Base-by-base conservation (phyloP, 2,797 vertebrate genomes). In the Menidia menidia region DNA sequence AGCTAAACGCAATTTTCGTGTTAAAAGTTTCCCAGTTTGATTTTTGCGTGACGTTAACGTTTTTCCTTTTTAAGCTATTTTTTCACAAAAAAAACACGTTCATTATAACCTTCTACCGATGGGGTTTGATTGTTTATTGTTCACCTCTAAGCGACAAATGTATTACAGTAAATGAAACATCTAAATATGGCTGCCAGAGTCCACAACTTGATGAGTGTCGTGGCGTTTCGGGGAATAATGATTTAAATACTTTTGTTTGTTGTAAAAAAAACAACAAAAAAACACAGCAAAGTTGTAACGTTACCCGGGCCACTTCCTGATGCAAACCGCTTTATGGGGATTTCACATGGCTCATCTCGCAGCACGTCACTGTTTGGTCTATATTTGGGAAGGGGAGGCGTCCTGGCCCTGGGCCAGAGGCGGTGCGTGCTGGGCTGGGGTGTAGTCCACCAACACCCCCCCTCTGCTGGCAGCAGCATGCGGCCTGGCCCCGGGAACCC, bases 361-460 rank as follows among this genome's bases (percentile, higher is more conserved):
- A 71, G 84, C 83, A 88, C 89, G 88, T 93, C 91, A 93, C 91
- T 83, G 69, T 86, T 87, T 88, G 83, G 79, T 88, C 92, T 93
- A 92, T 93, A 92, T 94, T 93, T 92, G 92, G 91, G 78, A 52
- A 85, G 89, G 92, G 92, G 93, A 91, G 93, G 92, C 53, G 91
- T 80, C 84, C 79, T 84, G 87, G 84, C 73, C 32, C 39, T 0
- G 35, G 60, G 87, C 84, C 91, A 89, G 50, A 70, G 85, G 84
- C 83, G 81, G 77, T 85, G 77, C 87, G 66, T 70, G 83, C 82
- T 81, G 79, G 80, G 84, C 70, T 60, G 57, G 88, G 90, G 85
- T 92, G 90, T 88, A 84, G 90, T 83, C 86, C 1, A 83, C 81
- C 71, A 77, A 64, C 81, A 78, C 70, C 76, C 78, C 75, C 50